A percentile compares a stretch with the other conserved stretches of the same genome.
Evolutionary conservation across 23 tunicate species (phyloP).

Genomic region (Halocynthia aurantium): DNA sequence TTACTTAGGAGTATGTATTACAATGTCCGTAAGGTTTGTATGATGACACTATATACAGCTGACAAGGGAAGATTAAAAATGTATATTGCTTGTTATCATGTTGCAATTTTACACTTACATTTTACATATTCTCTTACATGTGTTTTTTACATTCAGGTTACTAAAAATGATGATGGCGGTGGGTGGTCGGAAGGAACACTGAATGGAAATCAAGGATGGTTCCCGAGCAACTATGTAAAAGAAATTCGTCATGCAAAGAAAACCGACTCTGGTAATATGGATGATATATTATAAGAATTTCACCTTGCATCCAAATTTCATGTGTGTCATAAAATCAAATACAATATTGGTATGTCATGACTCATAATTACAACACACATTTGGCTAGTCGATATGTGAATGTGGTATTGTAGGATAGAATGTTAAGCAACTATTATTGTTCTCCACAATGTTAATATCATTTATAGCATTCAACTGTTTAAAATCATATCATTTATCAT

Average conservation of each 20-base stretch:
- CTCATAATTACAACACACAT: no score
- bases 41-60: no score
- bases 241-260: constrained; percentile 63
- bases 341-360: no score
- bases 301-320: no score
- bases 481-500: no score
- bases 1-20: no score
- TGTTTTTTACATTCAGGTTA: constrained; percentile 21
- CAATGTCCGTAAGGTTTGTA: no score
- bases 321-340: no score
- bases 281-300: background rate
- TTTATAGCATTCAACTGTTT: no score
- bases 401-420: background rate
- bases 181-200: constrained; percentile 95
- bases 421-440: background rate
- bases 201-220: constrained; percentile 89
- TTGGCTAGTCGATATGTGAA: no score
- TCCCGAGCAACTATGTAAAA: constrained; percentile 83
- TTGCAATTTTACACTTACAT: background rate
- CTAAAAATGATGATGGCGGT: constrained; percentile 69
- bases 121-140: background rate
- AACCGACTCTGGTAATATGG: constrained; percentile 37
- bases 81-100: background rate
- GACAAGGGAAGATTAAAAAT: background rate
- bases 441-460: background rate